phyloP scores from a whole-genome alignment of 2,797 vertebrate species.

The Halcyon smyrnensis region DNA sequence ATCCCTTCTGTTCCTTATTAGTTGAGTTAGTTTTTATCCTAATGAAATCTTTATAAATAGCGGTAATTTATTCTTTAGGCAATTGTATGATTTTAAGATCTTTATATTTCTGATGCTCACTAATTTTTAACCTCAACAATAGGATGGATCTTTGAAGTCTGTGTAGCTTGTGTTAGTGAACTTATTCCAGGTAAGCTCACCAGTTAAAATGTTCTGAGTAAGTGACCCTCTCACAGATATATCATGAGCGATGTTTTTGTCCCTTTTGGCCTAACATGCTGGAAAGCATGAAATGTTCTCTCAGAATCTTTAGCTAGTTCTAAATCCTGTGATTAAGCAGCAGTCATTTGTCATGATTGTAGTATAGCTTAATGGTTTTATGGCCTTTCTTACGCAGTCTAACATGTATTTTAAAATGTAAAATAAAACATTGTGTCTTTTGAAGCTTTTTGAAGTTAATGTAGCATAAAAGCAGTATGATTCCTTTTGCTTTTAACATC shows the following conservation, averaged over 20 bases:
- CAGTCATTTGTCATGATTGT: neutral
- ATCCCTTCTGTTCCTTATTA: neutral
- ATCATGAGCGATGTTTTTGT: neutral
- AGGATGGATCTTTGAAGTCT: neutral
- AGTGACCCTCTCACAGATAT: neutral
- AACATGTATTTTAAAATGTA: too few relatives aligned
- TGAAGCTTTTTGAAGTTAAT: neutral
- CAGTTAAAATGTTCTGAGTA: neutral
- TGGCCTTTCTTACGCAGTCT: accelerated
- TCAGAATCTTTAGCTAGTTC: neutral
- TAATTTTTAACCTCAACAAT: neutral
- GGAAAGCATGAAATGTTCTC: neutral
- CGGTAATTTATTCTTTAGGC: neutral
- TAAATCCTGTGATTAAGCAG: neutral
- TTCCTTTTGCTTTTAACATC: neutral
- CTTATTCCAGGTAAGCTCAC: neutral
- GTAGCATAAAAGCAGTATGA: neutral
- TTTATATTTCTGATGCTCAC: neutral
- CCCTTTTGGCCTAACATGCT: neutral
- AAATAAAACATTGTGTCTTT: neutral
- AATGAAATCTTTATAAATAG: neutral
- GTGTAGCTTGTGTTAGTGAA: neutral
- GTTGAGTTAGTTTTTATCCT: neutral
- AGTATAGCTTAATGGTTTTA: neutral
- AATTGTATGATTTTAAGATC: neutral